phyloP scores from a whole-genome alignment of 2,888 invertebrate species.

The Ferrisia virgata region DNA sequence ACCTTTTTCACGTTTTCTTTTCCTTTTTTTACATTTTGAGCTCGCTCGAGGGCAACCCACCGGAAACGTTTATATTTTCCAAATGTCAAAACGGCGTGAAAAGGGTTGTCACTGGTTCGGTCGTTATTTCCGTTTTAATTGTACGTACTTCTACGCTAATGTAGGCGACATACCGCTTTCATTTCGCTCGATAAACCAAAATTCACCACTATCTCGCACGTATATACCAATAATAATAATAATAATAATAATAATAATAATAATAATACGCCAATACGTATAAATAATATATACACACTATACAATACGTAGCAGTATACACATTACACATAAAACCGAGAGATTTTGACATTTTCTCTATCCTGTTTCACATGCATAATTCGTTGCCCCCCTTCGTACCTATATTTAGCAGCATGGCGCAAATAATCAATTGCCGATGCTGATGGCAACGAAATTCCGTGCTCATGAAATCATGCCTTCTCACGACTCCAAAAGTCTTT shows the following conservation, averaged over 20 bases:
- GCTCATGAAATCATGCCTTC: no score
- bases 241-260: no score
- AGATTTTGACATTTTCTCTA: neutral
- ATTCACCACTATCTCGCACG: neutral
- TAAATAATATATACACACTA: neutral
- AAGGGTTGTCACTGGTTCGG: constrained; percentile 15
- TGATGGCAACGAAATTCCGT: no score
- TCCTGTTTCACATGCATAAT: no score
- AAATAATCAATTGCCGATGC: no score
- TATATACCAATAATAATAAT: no score
- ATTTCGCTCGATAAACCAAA: neutral
- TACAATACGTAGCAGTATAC: neutral
- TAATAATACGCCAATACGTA: no score
- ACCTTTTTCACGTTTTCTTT: neutral
- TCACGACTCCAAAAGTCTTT: no score
- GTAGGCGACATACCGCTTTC: neutral
- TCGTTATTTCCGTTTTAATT: constrained; percentile 18
- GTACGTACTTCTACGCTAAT: neutral
- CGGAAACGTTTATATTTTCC: constrained; percentile 13
- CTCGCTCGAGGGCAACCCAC: neutral
- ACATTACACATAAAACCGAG: no score
- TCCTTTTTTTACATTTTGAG: no score
- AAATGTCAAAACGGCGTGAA: constrained; percentile 23
- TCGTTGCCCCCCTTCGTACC: no score
- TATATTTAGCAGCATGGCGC: no score